These are phyloP conservation scores for Tricholauxania praeusta DNA, from an alignment of 2,888 invertebrate species.

Conservation along the genomic window DNA sequence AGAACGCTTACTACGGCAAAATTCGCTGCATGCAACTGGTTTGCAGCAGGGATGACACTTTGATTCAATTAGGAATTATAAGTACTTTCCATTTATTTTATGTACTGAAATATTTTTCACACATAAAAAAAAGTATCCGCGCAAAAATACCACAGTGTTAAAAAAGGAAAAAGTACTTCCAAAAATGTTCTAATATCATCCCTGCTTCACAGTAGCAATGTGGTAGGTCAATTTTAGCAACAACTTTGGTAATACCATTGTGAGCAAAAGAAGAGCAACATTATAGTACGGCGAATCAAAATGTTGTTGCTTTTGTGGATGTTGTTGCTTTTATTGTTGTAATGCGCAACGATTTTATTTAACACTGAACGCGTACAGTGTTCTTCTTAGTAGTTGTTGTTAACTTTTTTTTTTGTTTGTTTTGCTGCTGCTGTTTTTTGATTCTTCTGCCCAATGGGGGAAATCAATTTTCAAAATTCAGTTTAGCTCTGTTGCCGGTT, in stretches of 20 bases:
- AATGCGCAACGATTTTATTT: conserved; percentile 14
- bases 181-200: too few relatives aligned
- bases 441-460: not conserved
- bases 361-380: not conserved
- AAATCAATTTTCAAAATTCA: conserved; percentile 23
- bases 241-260: not conserved
- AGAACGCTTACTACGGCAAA: not conserved
- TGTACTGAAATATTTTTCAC: too few relatives aligned
- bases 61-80: too few relatives aligned
- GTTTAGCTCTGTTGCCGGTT: conserved; percentile 23
- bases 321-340: conserved; percentile 3
- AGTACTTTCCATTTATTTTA: too few relatives aligned
- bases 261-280: too few relatives aligned
- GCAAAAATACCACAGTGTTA: too few relatives aligned
- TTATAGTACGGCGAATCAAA: not conserved
- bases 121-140: too few relatives aligned
- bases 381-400: conserved; percentile 5
- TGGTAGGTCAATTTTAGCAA: conserved; percentile 14
- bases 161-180: too few relatives aligned
- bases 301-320: not conserved
- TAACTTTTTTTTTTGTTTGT: not conserved
- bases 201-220: not conserved
- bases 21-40: conserved; percentile 10
- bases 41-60: too few relatives aligned
- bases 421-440: not conserved